Evolutionary conservation across 1,140 invertebrate species (phyloP).

Genomic region (Campodea augens): DNA sequence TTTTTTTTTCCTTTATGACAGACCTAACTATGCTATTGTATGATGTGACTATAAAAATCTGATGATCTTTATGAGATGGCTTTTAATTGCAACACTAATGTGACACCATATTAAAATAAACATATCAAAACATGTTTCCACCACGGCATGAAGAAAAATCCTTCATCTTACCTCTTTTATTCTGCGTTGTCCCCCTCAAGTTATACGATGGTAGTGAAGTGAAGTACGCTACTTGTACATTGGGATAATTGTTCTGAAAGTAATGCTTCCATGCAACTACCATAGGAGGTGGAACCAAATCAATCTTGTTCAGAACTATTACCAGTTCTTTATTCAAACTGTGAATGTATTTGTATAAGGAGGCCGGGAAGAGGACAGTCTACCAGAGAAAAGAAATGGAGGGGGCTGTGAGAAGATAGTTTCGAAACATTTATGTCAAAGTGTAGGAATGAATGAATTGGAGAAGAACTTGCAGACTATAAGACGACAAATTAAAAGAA

Average conservation of each 20-base stretch:
- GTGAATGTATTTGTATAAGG: slow-evolving; percentile 61
- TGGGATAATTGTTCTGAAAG: slow-evolving; percentile 48
- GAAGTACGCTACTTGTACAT: slow-evolving; percentile 56
- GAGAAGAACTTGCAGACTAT: not conserved
- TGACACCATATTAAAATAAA: too few species aligned
- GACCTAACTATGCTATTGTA: too few species aligned
- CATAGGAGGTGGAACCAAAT: slow-evolving; percentile 57
- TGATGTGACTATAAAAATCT: too few species aligned
- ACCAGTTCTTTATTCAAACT: slow-evolving; percentile 62
- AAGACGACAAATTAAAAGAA: too few species aligned
- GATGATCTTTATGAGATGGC: too few species aligned
- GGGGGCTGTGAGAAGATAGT: too few species aligned
- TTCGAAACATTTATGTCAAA: not conserved
- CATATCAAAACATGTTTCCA: too few species aligned
- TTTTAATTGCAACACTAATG: too few species aligned
- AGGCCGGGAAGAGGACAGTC: slow-evolving; percentile 71
- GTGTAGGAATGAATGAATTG: not conserved
- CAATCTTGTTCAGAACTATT: slow-evolving; percentile 80
- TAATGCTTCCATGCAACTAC: slow-evolving; percentile 79
- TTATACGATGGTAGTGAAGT: slow-evolving; percentile 64
- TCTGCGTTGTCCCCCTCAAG: too few species aligned
- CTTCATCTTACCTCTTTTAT: slow-evolving; percentile 29
- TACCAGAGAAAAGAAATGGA: slow-evolving; percentile 24
- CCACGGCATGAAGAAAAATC: too few species aligned
- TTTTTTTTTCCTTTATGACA: too few species aligned